Conservation (phyloP, 2,797 vertebrate genomes). For the Mareca penelope region DNA sequence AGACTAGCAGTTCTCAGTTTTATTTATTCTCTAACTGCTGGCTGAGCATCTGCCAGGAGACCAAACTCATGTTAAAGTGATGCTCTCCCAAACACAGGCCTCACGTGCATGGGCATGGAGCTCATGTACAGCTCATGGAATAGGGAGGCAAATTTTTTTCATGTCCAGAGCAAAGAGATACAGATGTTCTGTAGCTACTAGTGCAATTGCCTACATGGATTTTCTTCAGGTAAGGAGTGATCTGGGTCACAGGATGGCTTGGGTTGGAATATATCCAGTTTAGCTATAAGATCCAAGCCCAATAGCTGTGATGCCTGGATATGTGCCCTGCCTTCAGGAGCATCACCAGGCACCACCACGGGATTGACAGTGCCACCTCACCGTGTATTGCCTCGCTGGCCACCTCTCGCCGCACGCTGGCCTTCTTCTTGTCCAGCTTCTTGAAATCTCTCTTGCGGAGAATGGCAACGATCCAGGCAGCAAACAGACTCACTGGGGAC, state of each 20-base stretch:
- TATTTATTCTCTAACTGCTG: not conserved
- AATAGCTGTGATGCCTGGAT: accelerated
- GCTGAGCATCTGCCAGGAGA: not conserved
- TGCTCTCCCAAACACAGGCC: not conserved
- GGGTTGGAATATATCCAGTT: not conserved
- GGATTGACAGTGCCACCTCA: constrained; percentile 47
- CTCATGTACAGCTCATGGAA: not conserved
- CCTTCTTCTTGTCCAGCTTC: constrained; percentile 82
- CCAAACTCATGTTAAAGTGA: not conserved
- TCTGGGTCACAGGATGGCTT: not conserved
- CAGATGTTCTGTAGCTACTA: not conserved
- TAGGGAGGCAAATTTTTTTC: not conserved
- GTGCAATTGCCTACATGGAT: not conserved
- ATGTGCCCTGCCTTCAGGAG: not conserved
- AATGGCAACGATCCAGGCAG: constrained; percentile 85
- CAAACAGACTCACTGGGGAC: constrained; percentile 84
- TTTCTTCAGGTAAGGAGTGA: not conserved
- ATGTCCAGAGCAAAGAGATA: not conserved
- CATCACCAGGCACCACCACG: accelerated
- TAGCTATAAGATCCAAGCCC: not conserved
- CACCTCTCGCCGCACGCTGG: constrained; percentile 64
- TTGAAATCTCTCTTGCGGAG: constrained; percentile 83
- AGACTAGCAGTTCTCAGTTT: not conserved
- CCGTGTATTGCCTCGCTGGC: constrained; percentile 76
- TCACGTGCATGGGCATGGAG: not conserved